Base-by-base conservation (phyloP, 1,140 invertebrate species). In the Hylaeus anthracinus region DNA sequence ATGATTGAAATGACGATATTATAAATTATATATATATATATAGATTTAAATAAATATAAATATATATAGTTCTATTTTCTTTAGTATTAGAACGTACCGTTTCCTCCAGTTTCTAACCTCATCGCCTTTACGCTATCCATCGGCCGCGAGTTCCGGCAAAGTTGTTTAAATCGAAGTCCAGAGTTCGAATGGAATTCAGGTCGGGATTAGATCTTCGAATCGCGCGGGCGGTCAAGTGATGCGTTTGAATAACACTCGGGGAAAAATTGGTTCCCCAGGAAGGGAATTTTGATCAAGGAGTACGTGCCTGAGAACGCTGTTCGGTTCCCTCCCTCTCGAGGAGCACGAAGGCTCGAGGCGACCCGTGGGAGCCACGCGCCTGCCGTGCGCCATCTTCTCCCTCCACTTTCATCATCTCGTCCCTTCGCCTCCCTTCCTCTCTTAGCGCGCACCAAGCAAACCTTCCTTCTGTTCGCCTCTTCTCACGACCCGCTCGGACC, bases 351-450 rank as follows among this genome's bases (percentile, higher is more conserved):
- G 82, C 84, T 83, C 76, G 82, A 86, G 75, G 82, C 83, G 88
- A 92, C 91, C 91, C 90, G 91, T 91, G 91, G 90, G 90, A 90
- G 91, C 90, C 91, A 91, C 91, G 91, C 90, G 91, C 88, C 91
- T 88, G 90, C 88, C 91, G 88, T 88, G 86, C 90, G 90, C 89
- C 90, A 87, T 80, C 72, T 87, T 82, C 85, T 78, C 90, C 84
- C 87, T 78, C 87, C 73, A 84, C 73, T 39, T 45, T 45, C 56
- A 56, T 48, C 72, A 43, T 43, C 37, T 60, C 48, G 37, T 76
- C 74, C 37, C 55, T 66, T 72, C 67, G 26, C 51, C 69, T 41
- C 56, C 45, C 45, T 39, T 6, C 67, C 37, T n/a, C 64, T 43
- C 26, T 26, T 26, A 26, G 26, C 58, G 48, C 26, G 56, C 45